Conservation (phyloP, 1,140 invertebrate species). For the Epicauta chinensis region DNA sequence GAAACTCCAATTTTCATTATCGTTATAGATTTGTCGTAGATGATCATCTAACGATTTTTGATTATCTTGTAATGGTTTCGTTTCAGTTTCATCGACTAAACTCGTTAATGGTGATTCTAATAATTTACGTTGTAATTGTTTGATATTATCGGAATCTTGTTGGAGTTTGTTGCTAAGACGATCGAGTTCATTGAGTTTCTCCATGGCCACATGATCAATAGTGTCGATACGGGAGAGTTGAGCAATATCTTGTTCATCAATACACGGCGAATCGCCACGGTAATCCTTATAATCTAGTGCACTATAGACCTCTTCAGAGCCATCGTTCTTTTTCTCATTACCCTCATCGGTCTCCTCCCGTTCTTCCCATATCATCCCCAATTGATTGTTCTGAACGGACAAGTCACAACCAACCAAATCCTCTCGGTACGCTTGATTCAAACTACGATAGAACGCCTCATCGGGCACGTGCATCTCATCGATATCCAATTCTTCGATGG, state of each 20-base stretch:
- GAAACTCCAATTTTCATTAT: constrained; percentile 67
- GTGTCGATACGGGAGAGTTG: constrained; percentile 66
- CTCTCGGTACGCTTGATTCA: constrained; percentile 81
- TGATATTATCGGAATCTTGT: constrained; percentile 70
- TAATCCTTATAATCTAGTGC: constrained; percentile 75
- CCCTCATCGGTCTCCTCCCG: constrained; percentile 47
- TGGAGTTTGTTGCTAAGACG: constrained; percentile 66
- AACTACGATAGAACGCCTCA: constrained; percentile 81
- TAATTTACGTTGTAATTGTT: constrained; percentile 64
- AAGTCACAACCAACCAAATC: constrained; percentile 61
- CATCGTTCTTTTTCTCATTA: constrained; percentile 36
- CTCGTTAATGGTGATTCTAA: constrained; percentile 51
- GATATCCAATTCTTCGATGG: constrained; percentile 46
- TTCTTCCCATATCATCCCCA: constrained; percentile 79
- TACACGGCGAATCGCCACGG: constrained; percentile 62
- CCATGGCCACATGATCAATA: constrained; percentile 67
- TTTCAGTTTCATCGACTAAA: constrained; percentile 45
- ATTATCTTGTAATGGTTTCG: constrained; percentile 53
- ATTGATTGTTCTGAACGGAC: constrained; percentile 55
- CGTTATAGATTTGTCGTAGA: constrained; percentile 59
- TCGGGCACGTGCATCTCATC: constrained; percentile 58
- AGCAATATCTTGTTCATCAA: constrained; percentile 71
- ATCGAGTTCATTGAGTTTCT: constrained; percentile 72
- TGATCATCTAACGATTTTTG: constrained; percentile 64
- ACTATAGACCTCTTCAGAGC: constrained; percentile 63